These are phyloP conservation scores for Cyprinodon tularosa DNA, from an alignment of 2,113 vertebrate genomes.

Conservation along the genomic window DNA sequence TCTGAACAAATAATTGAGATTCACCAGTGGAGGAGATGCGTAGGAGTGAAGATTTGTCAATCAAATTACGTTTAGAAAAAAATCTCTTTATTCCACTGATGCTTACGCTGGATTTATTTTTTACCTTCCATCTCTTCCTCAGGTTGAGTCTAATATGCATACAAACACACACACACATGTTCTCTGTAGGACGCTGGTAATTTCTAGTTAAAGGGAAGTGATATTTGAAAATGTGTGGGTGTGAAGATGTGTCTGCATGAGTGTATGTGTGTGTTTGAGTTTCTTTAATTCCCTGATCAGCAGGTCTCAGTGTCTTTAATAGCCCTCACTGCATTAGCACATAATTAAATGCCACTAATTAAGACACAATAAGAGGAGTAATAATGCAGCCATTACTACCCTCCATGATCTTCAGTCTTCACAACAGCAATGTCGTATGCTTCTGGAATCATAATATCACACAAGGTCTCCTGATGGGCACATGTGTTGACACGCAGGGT, in stretches of 20 bases:
- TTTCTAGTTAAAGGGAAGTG: constrained; percentile 66
- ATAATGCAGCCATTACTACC: constrained; percentile 76
- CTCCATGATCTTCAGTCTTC: constrained; percentile 69
- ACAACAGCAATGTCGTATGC: constrained; percentile 55
- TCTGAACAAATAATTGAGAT: constrained; percentile 95
- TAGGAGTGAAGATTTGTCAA: constrained; percentile 79
- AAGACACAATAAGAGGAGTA: constrained; percentile 76
- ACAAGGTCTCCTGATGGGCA: constrained; percentile 55
- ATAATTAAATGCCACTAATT: constrained; percentile 79
- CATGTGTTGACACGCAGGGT: constrained; percentile 39
- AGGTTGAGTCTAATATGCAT: constrained; percentile 1
- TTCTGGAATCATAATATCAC: constrained; percentile 67
- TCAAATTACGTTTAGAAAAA: constrained; percentile 43
- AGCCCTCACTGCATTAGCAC: constrained; percentile 69
- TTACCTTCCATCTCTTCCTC: background rate
- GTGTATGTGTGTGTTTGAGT: constrained; percentile 47
- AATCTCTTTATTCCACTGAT: constrained; percentile 22
- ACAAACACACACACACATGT: constrained; percentile 42
- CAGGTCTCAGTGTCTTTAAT: constrained; percentile 76
- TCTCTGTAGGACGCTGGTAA: constrained; percentile 65
- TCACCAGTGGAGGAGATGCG: constrained; percentile 82
- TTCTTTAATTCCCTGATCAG: constrained; percentile 75
- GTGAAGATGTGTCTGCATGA: constrained; percentile 24
- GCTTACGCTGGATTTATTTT: constrained; percentile 38
- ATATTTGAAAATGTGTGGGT: constrained; percentile 43